Percentiles rank a stretch among this genome's conserved stretches.
phyloP scores from a whole-genome alignment of 1,140 invertebrate species.

The Semibalanus balanoides region DNA sequence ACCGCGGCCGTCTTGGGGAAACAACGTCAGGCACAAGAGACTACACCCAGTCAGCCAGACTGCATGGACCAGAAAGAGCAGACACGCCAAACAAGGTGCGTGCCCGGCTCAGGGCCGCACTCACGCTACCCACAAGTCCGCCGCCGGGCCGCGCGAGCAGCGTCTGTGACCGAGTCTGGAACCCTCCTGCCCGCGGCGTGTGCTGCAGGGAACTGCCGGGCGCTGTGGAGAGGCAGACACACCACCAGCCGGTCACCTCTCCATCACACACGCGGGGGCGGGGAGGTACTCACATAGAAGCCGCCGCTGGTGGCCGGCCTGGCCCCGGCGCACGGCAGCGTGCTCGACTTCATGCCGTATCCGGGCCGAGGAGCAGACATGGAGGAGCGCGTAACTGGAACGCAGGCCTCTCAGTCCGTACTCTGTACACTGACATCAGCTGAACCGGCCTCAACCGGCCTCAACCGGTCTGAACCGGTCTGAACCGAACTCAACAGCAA shows the following conservation, averaged over 20 bases:
- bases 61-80: too few relatives aligned
- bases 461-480: too few relatives aligned
- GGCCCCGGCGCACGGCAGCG: constrained; percentile 41
- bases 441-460: too few relatives aligned
- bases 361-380: constrained; percentile 47
- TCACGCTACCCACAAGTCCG: constrained; percentile 29
- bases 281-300: neutral
- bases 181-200: neutral
- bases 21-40: too few relatives aligned
- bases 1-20: too few relatives aligned
- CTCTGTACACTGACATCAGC: too few relatives aligned
- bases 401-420: too few relatives aligned
- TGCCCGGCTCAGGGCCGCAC: constrained; percentile 13
- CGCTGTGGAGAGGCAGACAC: neutral
- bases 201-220: neutral
- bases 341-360: constrained; percentile 56
- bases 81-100: too few relatives aligned
- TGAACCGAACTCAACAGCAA: too few relatives aligned
- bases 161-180: neutral
- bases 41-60: too few relatives aligned
- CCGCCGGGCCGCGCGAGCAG: constrained; percentile 30
- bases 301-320: neutral
- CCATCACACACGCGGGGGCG: too few relatives aligned
- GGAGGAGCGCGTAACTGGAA: neutral
- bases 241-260: too few relatives aligned